phyloP scores from a whole-genome alignment of 2,113 vertebrate genomes.

The Ivindomyrus marchei region DNA sequence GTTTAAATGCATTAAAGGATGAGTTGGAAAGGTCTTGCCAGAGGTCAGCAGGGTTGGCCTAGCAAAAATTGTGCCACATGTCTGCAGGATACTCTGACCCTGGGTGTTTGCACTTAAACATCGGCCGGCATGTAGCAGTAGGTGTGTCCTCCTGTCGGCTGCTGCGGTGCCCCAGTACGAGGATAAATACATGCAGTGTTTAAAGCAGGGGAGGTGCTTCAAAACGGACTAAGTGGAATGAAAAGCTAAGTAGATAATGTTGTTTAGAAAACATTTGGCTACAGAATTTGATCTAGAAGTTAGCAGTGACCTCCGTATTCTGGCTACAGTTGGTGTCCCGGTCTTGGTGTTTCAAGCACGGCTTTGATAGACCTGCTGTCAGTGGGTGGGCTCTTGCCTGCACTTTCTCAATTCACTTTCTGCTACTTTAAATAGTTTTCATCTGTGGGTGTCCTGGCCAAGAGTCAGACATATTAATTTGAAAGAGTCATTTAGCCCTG shows the following conservation, averaged over 20 bases:
- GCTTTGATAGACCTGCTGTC: background rate
- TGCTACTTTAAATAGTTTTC: background rate
- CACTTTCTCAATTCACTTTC: background rate
- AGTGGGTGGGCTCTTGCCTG: background rate
- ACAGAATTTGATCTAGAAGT: background rate
- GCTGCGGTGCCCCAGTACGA: too few species aligned
- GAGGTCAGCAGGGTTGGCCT: background rate
- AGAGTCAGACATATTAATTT: constrained; percentile 3
- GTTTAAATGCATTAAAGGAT: background rate
- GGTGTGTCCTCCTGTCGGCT: background rate
- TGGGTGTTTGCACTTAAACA: background rate
- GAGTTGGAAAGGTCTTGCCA: background rate
- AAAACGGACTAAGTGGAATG: background rate
- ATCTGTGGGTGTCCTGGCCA: background rate
- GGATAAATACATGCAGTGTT: background rate
- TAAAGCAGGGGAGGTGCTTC: background rate
- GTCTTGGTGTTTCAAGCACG: background rate
- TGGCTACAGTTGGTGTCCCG: background rate
- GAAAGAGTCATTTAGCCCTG: background rate
- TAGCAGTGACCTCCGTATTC: background rate
- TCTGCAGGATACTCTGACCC: background rate
- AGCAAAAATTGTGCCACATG: background rate
- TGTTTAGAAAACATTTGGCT: background rate
- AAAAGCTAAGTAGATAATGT: background rate
- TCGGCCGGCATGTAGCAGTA: background rate